These are phyloP conservation scores for Drosophila melanica DNA, from an alignment of 1,140 invertebrate species.

Conservation along the genomic window DNA sequence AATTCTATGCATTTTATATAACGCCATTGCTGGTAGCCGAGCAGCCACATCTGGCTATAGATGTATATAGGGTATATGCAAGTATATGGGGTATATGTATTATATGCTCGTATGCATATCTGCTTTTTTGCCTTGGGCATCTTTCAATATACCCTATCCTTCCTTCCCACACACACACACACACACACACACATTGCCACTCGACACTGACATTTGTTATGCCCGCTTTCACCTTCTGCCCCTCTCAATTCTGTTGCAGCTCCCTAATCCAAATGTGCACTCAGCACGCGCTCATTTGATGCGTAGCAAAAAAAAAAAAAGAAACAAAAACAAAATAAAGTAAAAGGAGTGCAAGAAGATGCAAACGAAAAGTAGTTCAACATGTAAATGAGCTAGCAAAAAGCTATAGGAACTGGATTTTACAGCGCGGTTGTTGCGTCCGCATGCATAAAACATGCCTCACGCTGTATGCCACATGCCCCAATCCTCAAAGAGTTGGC, in stretches of 20 bases:
- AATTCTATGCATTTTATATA: slow-evolving; percentile 80
- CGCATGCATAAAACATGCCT: slow-evolving; percentile 43
- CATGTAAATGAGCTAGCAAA: slow-evolving; percentile 59
- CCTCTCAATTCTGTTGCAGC: neutral
- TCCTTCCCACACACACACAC: neutral
- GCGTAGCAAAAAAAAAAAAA: slow-evolving; percentile 7
- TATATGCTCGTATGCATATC: slow-evolving; percentile 33
- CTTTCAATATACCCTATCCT: slow-evolving; percentile 18
- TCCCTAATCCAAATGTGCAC: slow-evolving; percentile 37
- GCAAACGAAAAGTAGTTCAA: slow-evolving; percentile 34
- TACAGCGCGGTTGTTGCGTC: slow-evolving; percentile 6
- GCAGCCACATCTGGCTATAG: neutral
- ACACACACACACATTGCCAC: slow-evolving; percentile 1
- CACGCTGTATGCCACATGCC: slow-evolving; percentile 1
- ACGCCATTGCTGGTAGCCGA: slow-evolving; percentile 47
- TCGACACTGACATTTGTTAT: slow-evolving; percentile 16
- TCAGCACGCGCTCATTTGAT: slow-evolving; percentile 49
- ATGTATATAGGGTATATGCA: slow-evolving; percentile 31
- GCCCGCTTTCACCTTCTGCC: neutral
- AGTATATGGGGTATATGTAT: neutral
- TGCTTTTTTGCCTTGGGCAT: slow-evolving; percentile 22
- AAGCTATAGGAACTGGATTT: slow-evolving; percentile 14
- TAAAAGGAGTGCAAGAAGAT: neutral
- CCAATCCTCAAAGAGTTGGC: slow-evolving; percentile 16
- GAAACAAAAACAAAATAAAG: too few relatives aligned